These are phyloP conservation scores for Dicranocentrus wangi DNA, from an alignment of 2,888 invertebrate species.

Conservation along the genomic window DNA sequence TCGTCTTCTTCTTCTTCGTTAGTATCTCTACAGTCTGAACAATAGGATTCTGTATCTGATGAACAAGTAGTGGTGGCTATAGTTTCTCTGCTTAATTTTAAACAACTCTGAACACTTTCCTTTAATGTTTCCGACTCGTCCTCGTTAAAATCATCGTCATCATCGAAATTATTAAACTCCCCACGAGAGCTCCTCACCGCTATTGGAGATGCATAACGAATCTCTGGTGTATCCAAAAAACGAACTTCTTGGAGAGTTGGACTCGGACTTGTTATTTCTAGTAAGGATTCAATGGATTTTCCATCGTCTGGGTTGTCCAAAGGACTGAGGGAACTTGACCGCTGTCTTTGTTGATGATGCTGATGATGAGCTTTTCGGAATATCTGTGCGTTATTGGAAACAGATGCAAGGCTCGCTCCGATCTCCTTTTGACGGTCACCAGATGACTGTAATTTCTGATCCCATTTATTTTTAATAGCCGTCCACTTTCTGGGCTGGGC, in stretches of 20 bases:
- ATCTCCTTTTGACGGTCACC: slow-evolving; percentile 61
- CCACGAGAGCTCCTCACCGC: slow-evolving; percentile 43
- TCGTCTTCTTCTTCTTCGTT: slow-evolving; percentile 29
- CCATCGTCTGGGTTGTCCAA: slow-evolving; percentile 55
- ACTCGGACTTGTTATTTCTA: slow-evolving; percentile 60
- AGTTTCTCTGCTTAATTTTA: slow-evolving; percentile 12
- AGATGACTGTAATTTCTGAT: slow-evolving; percentile 64
- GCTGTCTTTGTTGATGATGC: slow-evolving; percentile 45
- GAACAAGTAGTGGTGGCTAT: slow-evolving; percentile 35
- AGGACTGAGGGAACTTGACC: slow-evolving; percentile 56
- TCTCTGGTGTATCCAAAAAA: slow-evolving; percentile 52
- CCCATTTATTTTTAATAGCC: slow-evolving; percentile 67
- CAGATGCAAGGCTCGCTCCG: slow-evolving; percentile 56
- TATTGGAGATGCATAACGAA: slow-evolving; percentile 57
- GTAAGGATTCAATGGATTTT: slow-evolving; percentile 48
- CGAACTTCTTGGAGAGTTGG: slow-evolving; percentile 59
- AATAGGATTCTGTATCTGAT: slow-evolving; percentile 47
- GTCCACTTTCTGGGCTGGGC: slow-evolving; percentile 62
- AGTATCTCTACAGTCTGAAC: slow-evolving; percentile 50
- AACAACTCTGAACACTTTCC: slow-evolving; percentile 36
- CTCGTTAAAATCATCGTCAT: slow-evolving; percentile 41
- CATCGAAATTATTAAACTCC: slow-evolving; percentile 32
- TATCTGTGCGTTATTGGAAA: slow-evolving; percentile 61
- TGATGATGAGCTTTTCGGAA: slow-evolving; percentile 51
- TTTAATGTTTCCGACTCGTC: slow-evolving; percentile 48